phyloP scores from a whole-genome alignment of 2,113 vertebrate genomes.

The Pardalotus punctatus region DNA sequence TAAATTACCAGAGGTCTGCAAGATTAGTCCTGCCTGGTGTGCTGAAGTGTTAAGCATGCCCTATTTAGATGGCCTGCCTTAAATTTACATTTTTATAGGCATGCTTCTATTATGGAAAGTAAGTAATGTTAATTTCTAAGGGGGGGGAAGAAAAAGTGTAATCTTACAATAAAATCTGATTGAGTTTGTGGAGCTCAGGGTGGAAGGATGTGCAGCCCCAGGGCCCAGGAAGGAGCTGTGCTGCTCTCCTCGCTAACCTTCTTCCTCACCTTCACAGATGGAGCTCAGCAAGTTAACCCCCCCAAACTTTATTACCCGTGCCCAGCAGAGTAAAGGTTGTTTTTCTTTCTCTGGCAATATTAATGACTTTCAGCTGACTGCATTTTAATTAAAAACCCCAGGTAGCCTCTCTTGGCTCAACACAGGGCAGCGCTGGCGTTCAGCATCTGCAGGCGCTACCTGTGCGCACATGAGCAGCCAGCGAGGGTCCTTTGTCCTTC shows the following conservation, averaged over 20 bases:
- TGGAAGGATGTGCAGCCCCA: background rate
- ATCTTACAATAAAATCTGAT: background rate
- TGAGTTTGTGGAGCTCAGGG: background rate
- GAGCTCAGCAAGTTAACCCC: constrained; percentile 17
- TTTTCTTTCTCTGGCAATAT: constrained; percentile 47
- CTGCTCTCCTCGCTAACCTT: constrained; percentile 31
- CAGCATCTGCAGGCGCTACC: accelerated
- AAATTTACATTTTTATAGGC: constrained; percentile 36
- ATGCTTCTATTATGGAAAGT: background rate
- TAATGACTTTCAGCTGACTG: constrained; percentile 74
- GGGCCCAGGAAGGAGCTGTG: background rate
- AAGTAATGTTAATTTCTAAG: constrained; percentile 11
- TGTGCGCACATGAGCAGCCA: accelerated
- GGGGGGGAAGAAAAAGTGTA: background rate
- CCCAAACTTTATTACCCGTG: constrained; percentile 59
- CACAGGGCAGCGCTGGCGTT: background rate
- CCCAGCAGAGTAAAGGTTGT: constrained; percentile 45
- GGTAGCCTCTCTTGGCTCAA: constrained; percentile 26
- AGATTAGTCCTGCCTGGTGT: background rate
- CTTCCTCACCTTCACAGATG: constrained; percentile 53
- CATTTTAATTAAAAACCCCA: constrained; percentile 73
- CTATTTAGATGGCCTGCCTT: background rate
- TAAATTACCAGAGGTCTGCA: background rate
- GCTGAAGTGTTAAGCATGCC: background rate
- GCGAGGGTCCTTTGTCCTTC: background rate